Conservation (phyloP, 2,888 invertebrate genomes). For the Phortica magna region DNA sequence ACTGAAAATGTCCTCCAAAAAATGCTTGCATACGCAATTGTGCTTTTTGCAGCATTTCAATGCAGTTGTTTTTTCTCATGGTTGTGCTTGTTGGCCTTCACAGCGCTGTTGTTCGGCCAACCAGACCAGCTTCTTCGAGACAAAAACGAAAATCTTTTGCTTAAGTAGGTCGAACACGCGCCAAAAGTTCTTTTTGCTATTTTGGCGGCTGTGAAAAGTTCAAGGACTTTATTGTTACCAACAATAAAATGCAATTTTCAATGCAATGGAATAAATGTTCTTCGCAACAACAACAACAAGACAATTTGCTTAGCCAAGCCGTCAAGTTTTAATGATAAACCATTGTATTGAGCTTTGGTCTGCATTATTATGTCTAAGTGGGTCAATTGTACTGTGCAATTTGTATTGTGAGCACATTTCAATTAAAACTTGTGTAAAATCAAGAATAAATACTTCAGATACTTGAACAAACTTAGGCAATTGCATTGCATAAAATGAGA, state of each 20-base stretch:
- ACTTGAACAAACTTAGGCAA: too few species aligned
- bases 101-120: neutral
- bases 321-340: too few species aligned
- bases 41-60: constrained; percentile 6
- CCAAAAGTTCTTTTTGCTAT: neutral
- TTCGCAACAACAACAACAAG: neutral
- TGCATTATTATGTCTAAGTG: too few species aligned
- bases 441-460: too few species aligned
- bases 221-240: constrained; percentile 29
- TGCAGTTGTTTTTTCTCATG: constrained; percentile 32
- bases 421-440: too few species aligned
- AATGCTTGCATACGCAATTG: neutral
- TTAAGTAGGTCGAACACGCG: neutral
- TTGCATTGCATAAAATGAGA: too few species aligned
- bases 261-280: neutral
- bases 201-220: constrained; percentile 16
- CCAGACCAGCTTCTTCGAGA: neutral
- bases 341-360: too few species aligned
- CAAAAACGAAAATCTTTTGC: neutral
- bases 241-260: constrained; percentile 10
- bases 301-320: neutral
- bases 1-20: neutral
- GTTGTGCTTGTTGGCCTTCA: neutral
- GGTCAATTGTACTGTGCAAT: too few species aligned
- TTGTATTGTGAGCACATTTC: too few species aligned